phyloP scores from a whole-genome alignment of 2,888 invertebrate genomes.

The Aphidoletes aphidimyza region DNA sequence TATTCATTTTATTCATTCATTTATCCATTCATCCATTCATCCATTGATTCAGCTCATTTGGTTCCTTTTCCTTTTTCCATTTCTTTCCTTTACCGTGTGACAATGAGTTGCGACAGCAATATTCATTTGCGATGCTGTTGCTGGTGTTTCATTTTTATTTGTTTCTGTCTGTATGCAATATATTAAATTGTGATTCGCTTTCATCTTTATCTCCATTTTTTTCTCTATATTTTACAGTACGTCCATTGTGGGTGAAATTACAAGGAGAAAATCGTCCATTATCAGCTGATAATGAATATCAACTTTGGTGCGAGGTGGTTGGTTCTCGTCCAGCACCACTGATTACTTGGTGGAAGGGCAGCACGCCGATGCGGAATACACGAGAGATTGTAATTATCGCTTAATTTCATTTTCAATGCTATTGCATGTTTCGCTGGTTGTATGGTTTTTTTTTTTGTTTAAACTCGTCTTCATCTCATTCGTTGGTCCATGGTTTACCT shows the following conservation, averaged over 20 bases:
- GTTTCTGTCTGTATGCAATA: not conserved
- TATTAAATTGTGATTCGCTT: no score
- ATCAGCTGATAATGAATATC: slow-evolving; percentile 77
- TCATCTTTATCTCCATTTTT: not conserved
- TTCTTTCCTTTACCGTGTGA: not conserved
- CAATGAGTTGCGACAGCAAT: not conserved
- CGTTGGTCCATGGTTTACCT: not conserved
- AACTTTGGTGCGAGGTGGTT: slow-evolving; percentile 77
- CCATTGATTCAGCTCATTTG: not conserved
- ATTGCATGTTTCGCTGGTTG: slow-evolving; percentile 10
- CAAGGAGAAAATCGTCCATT: slow-evolving; percentile 77
- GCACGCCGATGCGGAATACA: slow-evolving; percentile 74
- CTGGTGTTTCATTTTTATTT: not conserved
- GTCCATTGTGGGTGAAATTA: slow-evolving; percentile 76
- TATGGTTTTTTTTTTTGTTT: not conserved
- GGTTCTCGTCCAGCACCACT: slow-evolving; percentile 82
- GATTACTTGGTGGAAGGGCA: slow-evolving; percentile 83
- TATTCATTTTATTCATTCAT: no score
- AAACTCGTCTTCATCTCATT: not conserved
- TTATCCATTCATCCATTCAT: no score
- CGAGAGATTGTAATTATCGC: slow-evolving; percentile 73
- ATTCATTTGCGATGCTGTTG: not conserved
- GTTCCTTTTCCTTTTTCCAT: not conserved
- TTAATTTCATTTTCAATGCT: slow-evolving; percentile 52
- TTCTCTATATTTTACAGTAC: slow-evolving; percentile 69